phyloP scores from a whole-genome alignment of 2,113 vertebrate species.

The Barnardius zonarius region DNA sequence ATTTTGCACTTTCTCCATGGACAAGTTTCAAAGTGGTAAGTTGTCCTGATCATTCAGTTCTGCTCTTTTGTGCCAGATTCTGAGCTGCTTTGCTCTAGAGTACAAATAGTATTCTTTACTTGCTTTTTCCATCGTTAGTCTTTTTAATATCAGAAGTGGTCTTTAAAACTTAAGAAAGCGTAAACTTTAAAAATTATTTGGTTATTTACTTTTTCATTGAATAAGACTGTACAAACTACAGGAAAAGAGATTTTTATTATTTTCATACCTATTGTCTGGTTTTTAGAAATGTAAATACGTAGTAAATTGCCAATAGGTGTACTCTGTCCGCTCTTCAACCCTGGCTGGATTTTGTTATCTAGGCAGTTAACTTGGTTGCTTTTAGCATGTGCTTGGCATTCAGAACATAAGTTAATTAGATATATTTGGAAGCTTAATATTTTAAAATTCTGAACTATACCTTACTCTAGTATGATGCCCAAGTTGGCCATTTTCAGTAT shows the following conservation, averaged over 20 bases:
- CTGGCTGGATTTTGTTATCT: background rate
- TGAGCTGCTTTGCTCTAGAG: background rate
- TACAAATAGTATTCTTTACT: background rate
- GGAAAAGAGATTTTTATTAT: background rate
- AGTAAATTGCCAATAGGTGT: background rate
- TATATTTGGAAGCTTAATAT: background rate
- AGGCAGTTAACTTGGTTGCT: background rate
- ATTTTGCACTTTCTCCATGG: background rate
- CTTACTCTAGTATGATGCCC: background rate
- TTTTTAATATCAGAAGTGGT: background rate
- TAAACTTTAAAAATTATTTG: background rate
- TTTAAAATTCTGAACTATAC: background rate
- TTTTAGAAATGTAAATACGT: background rate
- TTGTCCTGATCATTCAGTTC: background rate
- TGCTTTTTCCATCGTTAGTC: background rate
- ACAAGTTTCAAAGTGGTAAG: background rate
- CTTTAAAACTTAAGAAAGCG: background rate
- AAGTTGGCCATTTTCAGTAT: background rate
- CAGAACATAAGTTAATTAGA: background rate
- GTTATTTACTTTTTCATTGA: background rate
- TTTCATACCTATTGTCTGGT: background rate
- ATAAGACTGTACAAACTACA: background rate
- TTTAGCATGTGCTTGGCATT: background rate
- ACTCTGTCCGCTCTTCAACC: background rate
- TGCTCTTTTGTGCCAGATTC: background rate